Percentiles rank a stretch among this genome's conserved stretches.
These are phyloP conservation scores for Drosophila guanche DNA, from an alignment of 1,140 invertebrate species.

Conservation along the genomic window DNA sequence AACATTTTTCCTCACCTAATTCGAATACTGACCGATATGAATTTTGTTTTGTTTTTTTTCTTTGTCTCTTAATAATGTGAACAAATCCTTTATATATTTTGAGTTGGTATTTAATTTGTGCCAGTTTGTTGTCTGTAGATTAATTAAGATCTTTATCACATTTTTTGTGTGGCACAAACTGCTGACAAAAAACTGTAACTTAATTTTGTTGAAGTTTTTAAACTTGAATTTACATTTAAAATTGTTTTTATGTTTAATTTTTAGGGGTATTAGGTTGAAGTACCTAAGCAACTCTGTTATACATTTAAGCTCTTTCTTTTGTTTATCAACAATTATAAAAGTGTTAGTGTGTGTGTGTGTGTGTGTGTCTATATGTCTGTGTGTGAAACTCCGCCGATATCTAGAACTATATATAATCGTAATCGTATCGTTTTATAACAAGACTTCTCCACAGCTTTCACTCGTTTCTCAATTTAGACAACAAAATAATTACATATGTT, in stretches of 20 bases:
- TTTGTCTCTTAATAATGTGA: slow-evolving; percentile 47
- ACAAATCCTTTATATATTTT: slow-evolving; percentile 48
- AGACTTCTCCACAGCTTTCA: slow-evolving; percentile 39
- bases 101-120: slow-evolving; percentile 33
- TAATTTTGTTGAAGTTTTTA: slow-evolving; percentile 49
- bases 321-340: slow-evolving; percentile 49
- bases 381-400: slow-evolving; percentile 28
- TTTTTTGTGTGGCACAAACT: slow-evolving; percentile 47
- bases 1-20: slow-evolving; percentile 67
- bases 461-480: slow-evolving; percentile 66
- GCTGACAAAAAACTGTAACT: slow-evolving; percentile 43
- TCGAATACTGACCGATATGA: slow-evolving; percentile 79
- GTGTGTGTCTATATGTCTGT: slow-evolving; percentile 16
- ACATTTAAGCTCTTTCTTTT: slow-evolving; percentile 44
- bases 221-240: slow-evolving; percentile 17
- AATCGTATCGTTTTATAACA: slow-evolving; percentile 58
- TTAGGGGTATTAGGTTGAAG: slow-evolving; percentile 14
- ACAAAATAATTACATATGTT: slow-evolving; percentile 59
- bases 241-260: slow-evolving; percentile 51
- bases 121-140: slow-evolving; percentile 47
- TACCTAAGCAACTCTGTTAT: slow-evolving; percentile 40
- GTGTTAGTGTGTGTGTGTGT: slow-evolving; percentile 36
- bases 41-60: slow-evolving; percentile 51
- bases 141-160: slow-evolving; percentile 39
- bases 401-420: slow-evolving; percentile 16